Conservation (phyloP, 2,113 vertebrate species). For the Camelus dromedarius region DNA sequence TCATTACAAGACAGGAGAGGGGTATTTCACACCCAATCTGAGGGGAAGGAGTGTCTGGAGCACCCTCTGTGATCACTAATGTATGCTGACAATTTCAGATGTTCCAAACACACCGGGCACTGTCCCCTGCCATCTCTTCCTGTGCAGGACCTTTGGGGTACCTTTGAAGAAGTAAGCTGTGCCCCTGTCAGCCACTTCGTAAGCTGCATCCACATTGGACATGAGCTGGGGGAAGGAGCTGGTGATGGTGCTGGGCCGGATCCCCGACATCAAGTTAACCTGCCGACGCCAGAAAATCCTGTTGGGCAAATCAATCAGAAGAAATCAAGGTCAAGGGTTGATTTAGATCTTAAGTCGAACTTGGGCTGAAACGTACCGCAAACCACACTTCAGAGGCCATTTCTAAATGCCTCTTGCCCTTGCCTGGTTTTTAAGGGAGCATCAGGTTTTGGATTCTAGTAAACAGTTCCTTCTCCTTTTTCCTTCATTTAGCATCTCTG, state of each 20-base stretch:
- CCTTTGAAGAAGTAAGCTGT: constrained; percentile 85
- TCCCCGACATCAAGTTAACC: constrained; percentile 67
- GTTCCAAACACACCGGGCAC: fast-evolving
- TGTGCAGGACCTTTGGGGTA: background rate
- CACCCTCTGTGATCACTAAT: background rate
- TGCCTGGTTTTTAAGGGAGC: background rate
- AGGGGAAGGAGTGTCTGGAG: background rate
- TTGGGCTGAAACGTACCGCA: background rate
- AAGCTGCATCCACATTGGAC: constrained; percentile 82
- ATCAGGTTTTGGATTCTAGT: background rate
- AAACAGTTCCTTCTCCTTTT: background rate
- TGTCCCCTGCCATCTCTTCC: too few relatives aligned
- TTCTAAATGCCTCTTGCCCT: background rate
- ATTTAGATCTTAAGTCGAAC: background rate
- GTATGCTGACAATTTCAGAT: background rate
- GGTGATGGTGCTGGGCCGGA: constrained; percentile 77
- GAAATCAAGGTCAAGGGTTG: background rate
- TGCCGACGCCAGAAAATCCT: constrained; percentile 86
- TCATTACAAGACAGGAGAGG: background rate
- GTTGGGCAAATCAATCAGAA: background rate
- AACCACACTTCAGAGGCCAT: background rate
- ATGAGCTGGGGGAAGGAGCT: constrained; percentile 84
- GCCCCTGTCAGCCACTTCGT: constrained; percentile 78
- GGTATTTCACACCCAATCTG: background rate
- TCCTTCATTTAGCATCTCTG: background rate